Evolutionary conservation across 2,113 vertebrate species (phyloP).

Genomic region (Burhinus bistriatus): DNA sequence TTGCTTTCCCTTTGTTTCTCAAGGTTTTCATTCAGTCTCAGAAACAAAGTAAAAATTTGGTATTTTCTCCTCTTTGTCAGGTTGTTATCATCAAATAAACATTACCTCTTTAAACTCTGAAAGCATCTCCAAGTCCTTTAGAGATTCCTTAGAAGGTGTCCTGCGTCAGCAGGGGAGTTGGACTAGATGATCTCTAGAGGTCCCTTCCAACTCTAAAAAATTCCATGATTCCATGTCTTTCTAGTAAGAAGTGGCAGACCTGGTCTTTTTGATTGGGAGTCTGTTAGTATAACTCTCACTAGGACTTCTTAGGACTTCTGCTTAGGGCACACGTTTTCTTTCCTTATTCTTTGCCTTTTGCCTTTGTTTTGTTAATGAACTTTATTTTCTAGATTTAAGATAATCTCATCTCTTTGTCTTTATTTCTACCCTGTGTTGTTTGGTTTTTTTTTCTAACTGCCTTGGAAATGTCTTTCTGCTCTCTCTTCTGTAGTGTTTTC

Average conservation of each 20-base stretch:
- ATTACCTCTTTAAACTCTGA: not conserved
- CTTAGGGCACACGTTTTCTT: accelerated
- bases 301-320: not conserved
- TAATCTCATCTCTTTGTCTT: not conserved
- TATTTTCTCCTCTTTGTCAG: not conserved
- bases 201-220: too few species aligned
- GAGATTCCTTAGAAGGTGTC: not conserved
- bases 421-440: not conserved
- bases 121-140: not conserved
- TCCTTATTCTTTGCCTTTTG: not conserved
- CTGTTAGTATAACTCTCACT: not conserved
- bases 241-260: not conserved
- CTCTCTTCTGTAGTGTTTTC: not conserved
- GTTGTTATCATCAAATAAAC: not conserved
- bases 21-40: not conserved
- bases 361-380: not conserved
- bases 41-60: not conserved
- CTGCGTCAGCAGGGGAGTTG: too few species aligned
- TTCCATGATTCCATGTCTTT: too few species aligned
- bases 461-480: not conserved
- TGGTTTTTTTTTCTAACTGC: not conserved
- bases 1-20: not conserved
- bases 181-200: too few species aligned
- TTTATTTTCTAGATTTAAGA: not conserved
- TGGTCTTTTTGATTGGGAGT: not conserved